phyloP scores from a whole-genome alignment of 2,113 vertebrate genomes.

The human (Homo sapiens) region DNA sequence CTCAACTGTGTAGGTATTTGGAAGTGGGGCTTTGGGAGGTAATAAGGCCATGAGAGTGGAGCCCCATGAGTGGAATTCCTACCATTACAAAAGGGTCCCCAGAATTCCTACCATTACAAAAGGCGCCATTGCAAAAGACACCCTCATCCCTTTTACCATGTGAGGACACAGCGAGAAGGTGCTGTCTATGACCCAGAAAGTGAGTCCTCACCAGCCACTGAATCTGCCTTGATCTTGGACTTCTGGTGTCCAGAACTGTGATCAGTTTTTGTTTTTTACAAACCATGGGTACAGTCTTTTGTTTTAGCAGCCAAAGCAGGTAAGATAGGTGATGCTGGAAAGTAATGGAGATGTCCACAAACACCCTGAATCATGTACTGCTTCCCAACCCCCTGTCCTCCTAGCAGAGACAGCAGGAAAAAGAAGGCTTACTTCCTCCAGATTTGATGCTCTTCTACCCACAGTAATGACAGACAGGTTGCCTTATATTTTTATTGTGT shows the following conservation, averaged over 20 bases:
- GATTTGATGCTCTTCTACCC: rapidly evolving
- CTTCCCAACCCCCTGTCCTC: rapidly evolving
- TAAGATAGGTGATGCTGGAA: background rate
- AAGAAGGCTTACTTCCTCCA: background rate
- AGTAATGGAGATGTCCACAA: rapidly evolving
- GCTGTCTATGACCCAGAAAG: background rate
- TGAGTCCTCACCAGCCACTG: background rate
- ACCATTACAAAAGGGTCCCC: background rate
- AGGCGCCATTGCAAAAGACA: too few relatives aligned
- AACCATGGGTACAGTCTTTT: background rate
- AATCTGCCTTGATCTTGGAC: background rate
- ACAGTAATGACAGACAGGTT: rapidly evolving
- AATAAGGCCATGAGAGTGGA: background rate
- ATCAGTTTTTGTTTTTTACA: too few relatives aligned
- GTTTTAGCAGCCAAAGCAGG: background rate
- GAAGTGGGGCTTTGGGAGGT: background rate
- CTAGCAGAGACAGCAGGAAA: rapidly evolving
- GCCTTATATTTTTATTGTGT: background rate
- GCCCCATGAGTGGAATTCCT: background rate
- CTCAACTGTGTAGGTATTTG: too few relatives aligned
- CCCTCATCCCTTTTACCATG: background rate
- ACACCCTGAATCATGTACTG: rapidly evolving
- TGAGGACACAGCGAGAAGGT: background rate
- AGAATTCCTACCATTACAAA: background rate
- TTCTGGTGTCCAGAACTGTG: too few relatives aligned